Evolutionary conservation across 1,140 invertebrate genomes (phyloP), one percentile per base, ranked within the genome.

Genomic region (Hycleus cichorii): DNA sequence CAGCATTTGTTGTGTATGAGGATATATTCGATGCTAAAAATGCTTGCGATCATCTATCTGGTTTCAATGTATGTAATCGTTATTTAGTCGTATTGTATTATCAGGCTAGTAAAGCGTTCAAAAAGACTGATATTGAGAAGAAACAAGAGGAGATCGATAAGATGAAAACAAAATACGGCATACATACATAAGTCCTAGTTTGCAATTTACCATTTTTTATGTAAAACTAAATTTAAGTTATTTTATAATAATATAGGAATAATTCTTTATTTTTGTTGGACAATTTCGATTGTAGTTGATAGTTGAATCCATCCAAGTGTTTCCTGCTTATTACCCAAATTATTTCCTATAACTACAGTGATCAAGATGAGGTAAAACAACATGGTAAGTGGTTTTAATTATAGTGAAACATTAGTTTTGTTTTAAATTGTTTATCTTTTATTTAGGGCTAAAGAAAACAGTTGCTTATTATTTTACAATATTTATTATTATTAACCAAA

Each of bases 11-110:
- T 47, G 94, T 98, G 1, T 99, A 98, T 77, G 97, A 98, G 80
- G 97, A 99, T 73, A 99, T 98, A 67, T 99, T 98, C 81, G 97
- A 99, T 84, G 97, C 96, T 0, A 99, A 98, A 77, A 99, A 98
- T 82, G 97, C 97, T 7, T 99, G 97, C 78, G 97, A 99, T 77
- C 96, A 99, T 78, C 79, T 99, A 42, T 97, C 93, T 58, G 97
- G 97, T 26, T 99, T 99, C 74, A 99, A 99, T 76, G 97, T 99
- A 11, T 98, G 95, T 74, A 99, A 99, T 74, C 80, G 97, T 67
- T 99, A 99, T 75, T 79, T 99, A 39, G 95, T 99, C 11, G 96
- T 99, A 0, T 78, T 99, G 0, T 99, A 99, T 74, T 99, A 98
- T 76, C 85, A 92, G 77, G 88, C 89, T 40, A 93, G 89, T 67